Conservation (phyloP, 2,113 vertebrate species). For the Pollachius pollachius region DNA sequence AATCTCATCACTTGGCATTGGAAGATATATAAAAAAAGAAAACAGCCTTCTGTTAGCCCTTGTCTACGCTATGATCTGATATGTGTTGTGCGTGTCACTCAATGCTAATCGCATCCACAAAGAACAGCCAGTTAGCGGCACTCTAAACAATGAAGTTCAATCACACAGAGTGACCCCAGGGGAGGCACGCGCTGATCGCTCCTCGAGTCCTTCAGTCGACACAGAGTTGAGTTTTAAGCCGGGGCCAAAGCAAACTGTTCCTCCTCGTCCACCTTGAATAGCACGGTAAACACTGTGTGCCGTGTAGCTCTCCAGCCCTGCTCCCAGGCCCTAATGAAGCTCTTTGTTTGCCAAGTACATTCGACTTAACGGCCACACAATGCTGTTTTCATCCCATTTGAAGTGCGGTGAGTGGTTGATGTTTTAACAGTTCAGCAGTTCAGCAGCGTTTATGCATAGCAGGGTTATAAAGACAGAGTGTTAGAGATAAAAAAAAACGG, state of each 20-base stretch:
- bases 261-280: no score
- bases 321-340: slow-evolving; percentile 27
- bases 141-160: slow-evolving; percentile 58
- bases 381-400: slow-evolving; percentile 13
- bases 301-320: not conserved
- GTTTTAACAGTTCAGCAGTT: slow-evolving; percentile 24
- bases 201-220: slow-evolving; percentile 40
- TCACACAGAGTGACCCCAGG: slow-evolving; percentile 58
- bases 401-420: not conserved
- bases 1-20: no score
- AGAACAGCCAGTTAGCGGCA: slow-evolving; percentile 34
- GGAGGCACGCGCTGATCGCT: slow-evolving; percentile 54
- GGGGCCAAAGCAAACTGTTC: no score
- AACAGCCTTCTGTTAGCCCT: no score
- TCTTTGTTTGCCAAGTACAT: slow-evolving; percentile 42
- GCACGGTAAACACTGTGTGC: not conserved
- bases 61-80: slow-evolving; percentile 4
- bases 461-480: slow-evolving; percentile 25
- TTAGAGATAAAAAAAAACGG: not conserved
- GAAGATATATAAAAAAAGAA: no score
- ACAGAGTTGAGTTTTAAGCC: no score
- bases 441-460: slow-evolving; percentile 30
- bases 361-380: slow-evolving; percentile 17
- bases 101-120: slow-evolving; percentile 45
- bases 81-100: slow-evolving; percentile 40